These are phyloP conservation scores for Polydrusus pterygomalis DNA, from an alignment of 2,888 invertebrate species.

Conservation along the genomic window DNA sequence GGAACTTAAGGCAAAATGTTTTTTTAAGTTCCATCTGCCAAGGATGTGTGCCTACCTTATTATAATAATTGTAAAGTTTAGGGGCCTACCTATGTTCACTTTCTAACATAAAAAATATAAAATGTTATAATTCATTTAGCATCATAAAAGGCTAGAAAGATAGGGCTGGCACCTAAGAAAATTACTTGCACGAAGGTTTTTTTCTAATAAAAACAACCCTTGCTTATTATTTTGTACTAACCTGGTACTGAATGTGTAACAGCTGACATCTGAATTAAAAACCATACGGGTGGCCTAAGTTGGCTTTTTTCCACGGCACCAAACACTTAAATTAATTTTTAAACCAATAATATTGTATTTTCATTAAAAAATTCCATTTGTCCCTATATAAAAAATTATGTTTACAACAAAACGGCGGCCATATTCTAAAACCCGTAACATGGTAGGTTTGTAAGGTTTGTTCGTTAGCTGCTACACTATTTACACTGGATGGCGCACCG, in stretches of 20 bases:
- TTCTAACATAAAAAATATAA: neutral
- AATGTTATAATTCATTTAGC: neutral
- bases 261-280: constrained; percentile 74
- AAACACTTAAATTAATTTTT: constrained; percentile 61
- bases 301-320: constrained; percentile 58
- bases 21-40: neutral
- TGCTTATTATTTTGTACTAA: constrained; percentile 65
- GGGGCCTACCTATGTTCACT: neutral
- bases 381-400: constrained; percentile 63
- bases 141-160: neutral
- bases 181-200: neutral
- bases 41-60: neutral
- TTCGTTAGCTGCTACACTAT: no score
- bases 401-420: constrained; percentile 73
- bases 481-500: no score
- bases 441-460: constrained; percentile 64
- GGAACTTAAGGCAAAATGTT: no score
- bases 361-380: constrained; percentile 56
- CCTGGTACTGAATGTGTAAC: constrained; percentile 74
- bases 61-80: neutral
- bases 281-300: constrained; percentile 69
- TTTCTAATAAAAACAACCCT: constrained; percentile 55
- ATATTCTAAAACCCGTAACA: constrained; percentile 70
- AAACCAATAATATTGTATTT: constrained; percentile 51
- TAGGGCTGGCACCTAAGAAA: neutral